Evolutionary conservation across 2,888 invertebrate species (phyloP).

Genomic region (Unio delphinus): DNA sequence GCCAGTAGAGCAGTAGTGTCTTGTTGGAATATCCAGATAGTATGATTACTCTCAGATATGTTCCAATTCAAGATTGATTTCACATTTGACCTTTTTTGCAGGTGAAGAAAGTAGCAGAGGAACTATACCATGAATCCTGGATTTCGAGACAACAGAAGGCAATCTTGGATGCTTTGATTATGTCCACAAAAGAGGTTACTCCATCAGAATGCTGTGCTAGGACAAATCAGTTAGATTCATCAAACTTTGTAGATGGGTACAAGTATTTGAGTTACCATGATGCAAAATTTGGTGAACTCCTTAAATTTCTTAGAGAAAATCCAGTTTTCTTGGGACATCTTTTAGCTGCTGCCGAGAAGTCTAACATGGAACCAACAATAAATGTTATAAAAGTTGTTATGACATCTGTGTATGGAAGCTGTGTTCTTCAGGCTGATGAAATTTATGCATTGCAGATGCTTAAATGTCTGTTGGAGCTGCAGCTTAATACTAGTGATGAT

Average conservation of each 20-base stretch:
- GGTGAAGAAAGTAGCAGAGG: constrained; percentile 74
- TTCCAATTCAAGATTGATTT: too few species aligned
- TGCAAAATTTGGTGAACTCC: constrained; percentile 80
- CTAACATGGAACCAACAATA: constrained; percentile 52
- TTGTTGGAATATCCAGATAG: too few species aligned
- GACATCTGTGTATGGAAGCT: constrained; percentile 78
- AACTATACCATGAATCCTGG: constrained; percentile 85
- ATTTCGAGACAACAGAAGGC: constrained; percentile 84
- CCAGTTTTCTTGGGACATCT: constrained; percentile 82
- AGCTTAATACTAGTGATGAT: constrained; percentile 81
- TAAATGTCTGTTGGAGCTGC: constrained; percentile 78
- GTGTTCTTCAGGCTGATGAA: constrained; percentile 84
- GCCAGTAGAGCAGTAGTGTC: too few species aligned
- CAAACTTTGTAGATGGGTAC: constrained; percentile 73
- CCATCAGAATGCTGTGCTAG: constrained; percentile 79
- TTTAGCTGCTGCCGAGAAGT: constrained; percentile 76
- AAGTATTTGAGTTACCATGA: constrained; percentile 88
- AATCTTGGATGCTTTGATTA: constrained; percentile 79
- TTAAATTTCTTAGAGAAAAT: constrained; percentile 79
- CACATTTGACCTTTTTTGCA: constrained; percentile 2
- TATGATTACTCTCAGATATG: too few species aligned
- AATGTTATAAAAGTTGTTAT: constrained; percentile 45
- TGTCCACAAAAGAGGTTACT: constrained; percentile 83
- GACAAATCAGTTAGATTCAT: constrained; percentile 78
- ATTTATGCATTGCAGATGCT: constrained; percentile 70